phyloP scores from a whole-genome alignment of 1,140 invertebrate species.

The Drosophila santomea region DNA sequence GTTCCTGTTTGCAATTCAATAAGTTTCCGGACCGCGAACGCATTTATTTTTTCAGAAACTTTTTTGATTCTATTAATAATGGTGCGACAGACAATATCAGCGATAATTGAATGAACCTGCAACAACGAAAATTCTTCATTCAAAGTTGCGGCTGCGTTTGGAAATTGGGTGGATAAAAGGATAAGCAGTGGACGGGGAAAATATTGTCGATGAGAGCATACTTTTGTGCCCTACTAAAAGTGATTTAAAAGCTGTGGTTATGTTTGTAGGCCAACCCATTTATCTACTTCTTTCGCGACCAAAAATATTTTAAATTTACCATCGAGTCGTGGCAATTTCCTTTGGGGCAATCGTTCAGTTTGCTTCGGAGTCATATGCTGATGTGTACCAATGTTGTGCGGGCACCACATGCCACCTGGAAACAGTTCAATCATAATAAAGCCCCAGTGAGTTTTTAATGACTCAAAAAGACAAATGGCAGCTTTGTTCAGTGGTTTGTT shows the following conservation, averaged over 20 bases:
- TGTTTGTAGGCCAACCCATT: no score
- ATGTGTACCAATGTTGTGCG: constrained; percentile 66
- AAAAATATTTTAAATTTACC: no score
- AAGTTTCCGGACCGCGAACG: no score
- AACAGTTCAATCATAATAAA: constrained; percentile 80
- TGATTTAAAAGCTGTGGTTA: no score
- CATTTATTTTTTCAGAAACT: neutral
- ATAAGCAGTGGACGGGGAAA: neutral
- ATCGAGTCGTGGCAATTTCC: no score
- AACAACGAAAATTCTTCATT: neutral
- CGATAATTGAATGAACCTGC: constrained; percentile 32
- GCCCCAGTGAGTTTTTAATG: constrained; percentile 68
- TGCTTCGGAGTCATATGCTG: constrained; percentile 15
- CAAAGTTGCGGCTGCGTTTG: constrained; percentile 12
- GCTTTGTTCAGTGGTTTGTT: neutral
- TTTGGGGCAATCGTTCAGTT: constrained; percentile 1
- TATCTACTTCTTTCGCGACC: no score
- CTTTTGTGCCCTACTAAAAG: neutral
- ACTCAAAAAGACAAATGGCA: constrained; percentile 54
- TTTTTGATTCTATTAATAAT: constrained; percentile 33
- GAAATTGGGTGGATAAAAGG: constrained; percentile 1
- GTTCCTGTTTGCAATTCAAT: neutral
- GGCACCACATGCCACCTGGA: constrained; percentile 67
- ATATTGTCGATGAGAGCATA: neutral
- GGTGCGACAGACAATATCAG: constrained; percentile 25